phyloP scores from a whole-genome alignment of 1,140 invertebrate species.

The Papilio helenus region DNA sequence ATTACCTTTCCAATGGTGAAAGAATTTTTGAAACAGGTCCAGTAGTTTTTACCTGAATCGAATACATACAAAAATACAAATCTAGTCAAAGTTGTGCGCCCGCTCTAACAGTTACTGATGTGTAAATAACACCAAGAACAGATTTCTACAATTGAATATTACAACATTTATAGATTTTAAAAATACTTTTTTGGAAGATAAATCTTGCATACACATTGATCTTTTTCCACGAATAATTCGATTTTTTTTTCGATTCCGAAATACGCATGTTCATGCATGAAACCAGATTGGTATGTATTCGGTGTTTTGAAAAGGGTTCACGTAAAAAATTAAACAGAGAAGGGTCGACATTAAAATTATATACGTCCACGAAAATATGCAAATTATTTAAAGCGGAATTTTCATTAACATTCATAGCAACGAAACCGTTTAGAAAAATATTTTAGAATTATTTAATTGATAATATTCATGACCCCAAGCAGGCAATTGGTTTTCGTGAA shows the following conservation, averaged over 20 bases:
- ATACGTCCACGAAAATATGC: constrained; percentile 20
- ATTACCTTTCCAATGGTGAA: too few relatives aligned
- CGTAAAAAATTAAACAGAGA: constrained; percentile 14
- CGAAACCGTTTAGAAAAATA: constrained; percentile 24
- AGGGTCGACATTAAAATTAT: constrained; percentile 27
- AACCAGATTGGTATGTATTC: constrained; percentile 3
- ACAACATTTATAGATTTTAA: background rate
- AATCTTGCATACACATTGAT: background rate
- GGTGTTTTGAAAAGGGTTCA: constrained; percentile 16
- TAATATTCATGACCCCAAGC: background rate
- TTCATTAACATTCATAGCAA: constrained; percentile 24
- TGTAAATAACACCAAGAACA: too few relatives aligned
- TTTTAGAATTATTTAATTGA: background rate
- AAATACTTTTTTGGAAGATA: background rate
- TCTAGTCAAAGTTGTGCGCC: too few relatives aligned
- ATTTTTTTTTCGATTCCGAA: background rate
- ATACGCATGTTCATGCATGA: background rate
- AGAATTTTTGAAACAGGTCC: too few relatives aligned
- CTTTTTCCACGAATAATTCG: background rate
- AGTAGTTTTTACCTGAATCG: too few relatives aligned
- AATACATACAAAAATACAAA: too few relatives aligned
- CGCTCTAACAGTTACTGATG: too few relatives aligned
- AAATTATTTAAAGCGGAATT: constrained; percentile 19
- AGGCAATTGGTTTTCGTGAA: background rate
- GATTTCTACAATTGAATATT: too few relatives aligned